Conservation (phyloP, 2,888 invertebrate genomes). For the Aleiodes leptofemur region DNA sequence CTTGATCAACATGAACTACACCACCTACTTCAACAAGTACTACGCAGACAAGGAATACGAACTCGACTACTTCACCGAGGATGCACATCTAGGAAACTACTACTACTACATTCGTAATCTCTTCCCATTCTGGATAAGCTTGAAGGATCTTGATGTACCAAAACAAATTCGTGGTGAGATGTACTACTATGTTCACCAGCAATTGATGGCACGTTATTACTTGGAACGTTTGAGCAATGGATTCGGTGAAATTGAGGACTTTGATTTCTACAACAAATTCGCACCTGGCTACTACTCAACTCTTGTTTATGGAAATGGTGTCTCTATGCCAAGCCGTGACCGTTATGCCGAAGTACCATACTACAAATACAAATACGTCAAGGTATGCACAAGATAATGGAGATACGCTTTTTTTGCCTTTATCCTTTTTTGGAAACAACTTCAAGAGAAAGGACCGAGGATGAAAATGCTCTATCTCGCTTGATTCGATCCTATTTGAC, state of each 20-base stretch:
- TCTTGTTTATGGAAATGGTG: slow-evolving; percentile 80
- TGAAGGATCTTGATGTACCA: slow-evolving; percentile 77
- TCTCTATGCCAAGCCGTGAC: slow-evolving; percentile 79
- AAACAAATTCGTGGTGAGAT: slow-evolving; percentile 81
- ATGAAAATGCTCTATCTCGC: no score
- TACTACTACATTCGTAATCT: slow-evolving; percentile 82
- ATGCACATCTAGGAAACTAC: slow-evolving; percentile 81
- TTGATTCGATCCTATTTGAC: no score
- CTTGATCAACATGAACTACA: slow-evolving; percentile 56
- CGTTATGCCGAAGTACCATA: slow-evolving; percentile 72
- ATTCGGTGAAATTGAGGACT: slow-evolving; percentile 79
- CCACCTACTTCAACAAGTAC: slow-evolving; percentile 75
- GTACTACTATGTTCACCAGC: slow-evolving; percentile 82
- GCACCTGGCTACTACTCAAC: slow-evolving; percentile 80
- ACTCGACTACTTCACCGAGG: slow-evolving; percentile 83
- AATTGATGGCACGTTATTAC: slow-evolving; percentile 83
- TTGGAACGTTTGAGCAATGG: slow-evolving; percentile 83
- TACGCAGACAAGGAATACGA: slow-evolving; percentile 79
- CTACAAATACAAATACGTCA: slow-evolving; percentile 67
- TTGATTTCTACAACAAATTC: slow-evolving; percentile 77
- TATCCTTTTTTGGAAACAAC: neutral
- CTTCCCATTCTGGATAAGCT: slow-evolving; percentile 82
- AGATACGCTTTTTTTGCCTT: no score
- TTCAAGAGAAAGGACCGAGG: no score
- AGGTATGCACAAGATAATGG: slow-evolving; percentile 54